Evolutionary conservation across 1,140 invertebrate species (phyloP).

Genomic region (Aphaenogaster ashmeadi): DNA sequence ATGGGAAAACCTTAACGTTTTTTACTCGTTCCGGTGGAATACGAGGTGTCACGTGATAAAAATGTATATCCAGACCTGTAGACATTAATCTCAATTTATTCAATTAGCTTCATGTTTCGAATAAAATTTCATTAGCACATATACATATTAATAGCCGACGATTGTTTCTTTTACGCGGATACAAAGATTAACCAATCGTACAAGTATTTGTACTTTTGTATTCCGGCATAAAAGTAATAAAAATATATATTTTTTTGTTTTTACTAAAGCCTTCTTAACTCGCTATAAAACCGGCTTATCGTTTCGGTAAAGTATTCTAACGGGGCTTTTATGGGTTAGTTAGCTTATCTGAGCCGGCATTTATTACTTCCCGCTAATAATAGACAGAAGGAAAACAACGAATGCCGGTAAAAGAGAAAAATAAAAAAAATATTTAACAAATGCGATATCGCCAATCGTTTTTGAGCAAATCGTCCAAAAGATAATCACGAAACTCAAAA

Average conservation of each 20-base stretch:
- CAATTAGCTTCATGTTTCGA: background rate
- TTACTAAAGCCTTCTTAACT: background rate
- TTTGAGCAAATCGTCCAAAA: background rate
- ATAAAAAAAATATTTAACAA: background rate
- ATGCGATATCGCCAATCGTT: background rate
- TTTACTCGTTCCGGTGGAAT: slow-evolving; percentile 80
- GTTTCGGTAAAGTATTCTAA: background rate
- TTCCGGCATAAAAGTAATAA: background rate
- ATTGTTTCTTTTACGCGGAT: background rate
- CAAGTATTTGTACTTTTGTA: background rate
- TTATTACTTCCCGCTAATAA: slow-evolving; percentile 18
- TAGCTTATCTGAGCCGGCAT: background rate
- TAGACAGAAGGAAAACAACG: background rate
- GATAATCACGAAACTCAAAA: background rate
- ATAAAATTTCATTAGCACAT: background rate
- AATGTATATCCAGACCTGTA: slow-evolving; percentile 91
- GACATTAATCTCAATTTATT: slow-evolving; percentile 71
- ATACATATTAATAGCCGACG: too few relatives aligned
- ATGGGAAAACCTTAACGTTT: slow-evolving; percentile 89
- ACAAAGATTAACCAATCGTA: background rate
- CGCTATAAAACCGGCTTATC: background rate
- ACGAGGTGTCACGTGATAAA: slow-evolving; percentile 89
- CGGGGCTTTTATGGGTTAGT: background rate
- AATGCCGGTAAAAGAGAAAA: background rate
- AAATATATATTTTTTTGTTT: background rate